Percentiles rank a stretch among this genome's conserved stretches.
phyloP scores from a whole-genome alignment of 2,113 vertebrate species.

The Ceratotherium simum region DNA sequence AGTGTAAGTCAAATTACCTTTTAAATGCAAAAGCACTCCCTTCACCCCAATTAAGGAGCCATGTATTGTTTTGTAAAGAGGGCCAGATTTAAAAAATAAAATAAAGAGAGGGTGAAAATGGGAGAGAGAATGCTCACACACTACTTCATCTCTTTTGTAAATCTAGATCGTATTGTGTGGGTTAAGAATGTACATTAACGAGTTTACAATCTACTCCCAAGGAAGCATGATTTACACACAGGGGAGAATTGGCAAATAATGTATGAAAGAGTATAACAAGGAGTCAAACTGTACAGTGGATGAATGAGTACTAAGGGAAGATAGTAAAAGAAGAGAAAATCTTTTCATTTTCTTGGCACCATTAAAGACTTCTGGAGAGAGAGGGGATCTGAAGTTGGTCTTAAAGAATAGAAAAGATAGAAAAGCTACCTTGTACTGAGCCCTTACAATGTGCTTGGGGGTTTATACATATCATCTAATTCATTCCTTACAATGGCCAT shows the following conservation, averaged over 20 bases:
- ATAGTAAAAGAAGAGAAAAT: not conserved
- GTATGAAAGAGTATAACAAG: not conserved
- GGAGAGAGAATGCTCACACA: not conserved
- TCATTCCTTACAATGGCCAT: not conserved
- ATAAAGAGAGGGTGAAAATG: not conserved
- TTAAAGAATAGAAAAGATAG: slow-evolving; percentile 20
- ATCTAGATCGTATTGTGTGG: not conserved
- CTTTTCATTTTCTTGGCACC: slow-evolving; percentile 7
- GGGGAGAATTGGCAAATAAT: not conserved
- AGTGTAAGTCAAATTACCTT: slow-evolving; percentile 54
- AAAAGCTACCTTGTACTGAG: not conserved
- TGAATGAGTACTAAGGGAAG: slow-evolving; percentile 5
- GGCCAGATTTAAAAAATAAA: slow-evolving; percentile 30
- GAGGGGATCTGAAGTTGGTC: not conserved
- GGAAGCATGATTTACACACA: not conserved
- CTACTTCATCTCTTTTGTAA: not conserved
- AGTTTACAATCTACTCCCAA: not conserved
- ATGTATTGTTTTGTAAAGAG: slow-evolving; percentile 22
- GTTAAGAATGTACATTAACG: not conserved
- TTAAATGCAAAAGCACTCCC: not conserved
- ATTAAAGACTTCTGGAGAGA: not conserved
- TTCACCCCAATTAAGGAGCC: slow-evolving; percentile 42
- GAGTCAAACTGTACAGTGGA: not conserved
- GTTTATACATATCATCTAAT: not conserved
- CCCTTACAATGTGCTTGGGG: not conserved